Conservation (phyloP, 2,888 invertebrate genomes). For the Mycalesis mineus region DNA sequence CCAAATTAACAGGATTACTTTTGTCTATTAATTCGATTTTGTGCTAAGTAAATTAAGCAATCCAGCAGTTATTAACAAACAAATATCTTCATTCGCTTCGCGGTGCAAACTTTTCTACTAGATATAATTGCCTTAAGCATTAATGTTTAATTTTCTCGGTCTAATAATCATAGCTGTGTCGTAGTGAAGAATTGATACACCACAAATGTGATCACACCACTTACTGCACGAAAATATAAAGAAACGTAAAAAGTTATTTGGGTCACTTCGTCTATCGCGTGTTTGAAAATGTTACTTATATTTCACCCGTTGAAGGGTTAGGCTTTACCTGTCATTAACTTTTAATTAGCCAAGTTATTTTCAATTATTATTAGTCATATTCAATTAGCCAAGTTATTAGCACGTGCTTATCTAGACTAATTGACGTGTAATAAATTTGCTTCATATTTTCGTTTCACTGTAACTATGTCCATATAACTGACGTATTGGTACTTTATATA, state of each 20-base stretch:
- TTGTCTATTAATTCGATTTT: too few species aligned
- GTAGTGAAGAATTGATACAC: neutral
- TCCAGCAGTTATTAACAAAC: neutral
- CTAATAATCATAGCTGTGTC: constrained; percentile 4
- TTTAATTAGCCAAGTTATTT: neutral
- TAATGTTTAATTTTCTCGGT: neutral
- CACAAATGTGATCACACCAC: neutral
- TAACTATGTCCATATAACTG: too few species aligned
- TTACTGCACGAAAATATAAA: constrained; percentile 1
- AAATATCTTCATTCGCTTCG: neutral
- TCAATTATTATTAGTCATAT: too few species aligned
- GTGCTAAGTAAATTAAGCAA: neutral
- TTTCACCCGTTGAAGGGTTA: too few species aligned
- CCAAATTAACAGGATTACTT: too few species aligned
- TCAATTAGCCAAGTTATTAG: neutral
- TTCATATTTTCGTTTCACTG: neutral
- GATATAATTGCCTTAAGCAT: neutral
- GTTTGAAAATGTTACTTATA: neutral
- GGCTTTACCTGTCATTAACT: too few species aligned
- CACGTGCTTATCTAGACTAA: neutral
- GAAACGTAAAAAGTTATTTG: neutral
- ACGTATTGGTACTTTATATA: too few species aligned
- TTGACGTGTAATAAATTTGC: constrained; percentile 2
- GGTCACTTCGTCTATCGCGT: neutral
- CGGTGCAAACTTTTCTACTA: neutral